Conservation (phyloP, 2,113 vertebrate genomes). For the Gadus chalcogrammus region DNA sequence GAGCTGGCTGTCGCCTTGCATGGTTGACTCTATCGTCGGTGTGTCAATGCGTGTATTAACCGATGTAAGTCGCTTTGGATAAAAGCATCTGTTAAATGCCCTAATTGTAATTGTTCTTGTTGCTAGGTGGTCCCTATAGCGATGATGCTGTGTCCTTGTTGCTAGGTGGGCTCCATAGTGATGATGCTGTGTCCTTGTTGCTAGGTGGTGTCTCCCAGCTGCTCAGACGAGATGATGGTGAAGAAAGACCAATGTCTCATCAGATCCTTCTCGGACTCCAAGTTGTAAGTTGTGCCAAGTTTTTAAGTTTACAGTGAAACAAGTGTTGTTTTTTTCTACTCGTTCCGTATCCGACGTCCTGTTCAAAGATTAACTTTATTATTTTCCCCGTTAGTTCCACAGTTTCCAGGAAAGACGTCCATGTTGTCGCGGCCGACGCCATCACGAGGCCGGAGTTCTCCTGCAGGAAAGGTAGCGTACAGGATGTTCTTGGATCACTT, state of each 20-base stretch:
- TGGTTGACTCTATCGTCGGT: no score
- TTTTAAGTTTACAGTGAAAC: not conserved
- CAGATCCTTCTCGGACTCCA: slow-evolving; percentile 90
- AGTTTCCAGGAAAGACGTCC: slow-evolving; percentile 84
- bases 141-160: not conserved
- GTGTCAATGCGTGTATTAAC: no score
- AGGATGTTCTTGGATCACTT: no score
- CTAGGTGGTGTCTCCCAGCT: slow-evolving; percentile 95
- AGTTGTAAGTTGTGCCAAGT: slow-evolving; percentile 84
- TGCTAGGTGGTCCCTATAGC: slow-evolving; percentile 82
- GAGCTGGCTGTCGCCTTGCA: no score
- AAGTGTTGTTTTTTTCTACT: not conserved
- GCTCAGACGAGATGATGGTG: slow-evolving; percentile 88
- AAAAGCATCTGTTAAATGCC: no score
- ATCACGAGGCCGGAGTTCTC: slow-evolving; percentile 76
- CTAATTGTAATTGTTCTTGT: no score
- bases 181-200: not conserved
- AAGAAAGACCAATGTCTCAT: slow-evolving; percentile 98
- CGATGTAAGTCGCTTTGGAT: no score
- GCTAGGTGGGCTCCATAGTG: slow-evolving; percentile 82
- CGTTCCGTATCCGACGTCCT: not conserved
- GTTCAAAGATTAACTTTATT: not conserved
- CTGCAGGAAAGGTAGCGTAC: slow-evolving; percentile 78
- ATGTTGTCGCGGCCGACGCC: slow-evolving; percentile 73
- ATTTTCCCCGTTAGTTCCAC: slow-evolving; percentile 74